Percentiles rank a stretch among this genome's conserved stretches.
phyloP scores from a whole-genome alignment of 2,113 vertebrate genomes.

The Caretta caretta region DNA sequence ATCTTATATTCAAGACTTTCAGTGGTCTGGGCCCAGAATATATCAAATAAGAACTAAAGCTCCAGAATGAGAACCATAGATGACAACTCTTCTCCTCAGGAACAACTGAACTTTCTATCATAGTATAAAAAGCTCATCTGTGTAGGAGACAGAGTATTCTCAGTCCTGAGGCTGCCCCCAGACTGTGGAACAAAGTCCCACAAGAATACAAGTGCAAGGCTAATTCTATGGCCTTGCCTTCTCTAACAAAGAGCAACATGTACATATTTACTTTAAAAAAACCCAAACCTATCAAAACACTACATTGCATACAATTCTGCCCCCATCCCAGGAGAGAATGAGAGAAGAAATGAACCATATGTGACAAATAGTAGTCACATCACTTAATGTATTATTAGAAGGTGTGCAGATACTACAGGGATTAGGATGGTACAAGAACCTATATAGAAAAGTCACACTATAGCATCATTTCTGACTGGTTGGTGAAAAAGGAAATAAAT shows the following conservation, averaged over 20 bases:
- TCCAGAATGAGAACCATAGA: background rate
- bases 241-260: background rate
- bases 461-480: background rate
- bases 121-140: background rate
- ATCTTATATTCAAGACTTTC: background rate
- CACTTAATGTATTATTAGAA: background rate
- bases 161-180: background rate
- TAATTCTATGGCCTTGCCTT: background rate
- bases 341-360: background rate
- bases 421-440: background rate
- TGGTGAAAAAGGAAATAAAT: background rate
- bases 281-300: background rate
- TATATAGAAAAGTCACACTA: background rate
- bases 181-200: background rate
- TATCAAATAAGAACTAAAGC: background rate
- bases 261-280: background rate
- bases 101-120: background rate
- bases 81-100: background rate
- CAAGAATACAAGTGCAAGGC: background rate
- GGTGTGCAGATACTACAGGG: background rate
- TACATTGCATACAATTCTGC: background rate
- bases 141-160: background rate
- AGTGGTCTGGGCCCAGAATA: background rate
- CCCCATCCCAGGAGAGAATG: background rate
- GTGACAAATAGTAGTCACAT: background rate